Conservation (phyloP, 2,888 invertebrate species). For the Leucania comma region DNA sequence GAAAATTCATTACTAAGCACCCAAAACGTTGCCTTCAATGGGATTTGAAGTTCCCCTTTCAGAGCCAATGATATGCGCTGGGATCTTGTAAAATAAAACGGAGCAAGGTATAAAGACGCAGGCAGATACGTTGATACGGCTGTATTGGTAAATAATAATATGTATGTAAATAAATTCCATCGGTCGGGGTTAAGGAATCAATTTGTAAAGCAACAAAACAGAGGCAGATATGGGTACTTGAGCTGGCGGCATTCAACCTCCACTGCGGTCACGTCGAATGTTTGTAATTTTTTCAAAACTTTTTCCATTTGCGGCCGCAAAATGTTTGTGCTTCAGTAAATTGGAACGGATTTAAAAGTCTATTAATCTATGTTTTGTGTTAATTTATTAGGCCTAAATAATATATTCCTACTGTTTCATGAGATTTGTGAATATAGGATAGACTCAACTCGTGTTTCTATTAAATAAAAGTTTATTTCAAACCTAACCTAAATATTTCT, state of each 20-base stretch:
- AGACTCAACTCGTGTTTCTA: too few relatives aligned
- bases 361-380: slow-evolving; percentile 47
- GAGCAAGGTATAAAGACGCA: slow-evolving; percentile 54
- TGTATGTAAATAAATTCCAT: slow-evolving; percentile 63
- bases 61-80: slow-evolving; percentile 33
- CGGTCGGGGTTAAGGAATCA: slow-evolving; percentile 59
- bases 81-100: slow-evolving; percentile 61
- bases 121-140: slow-evolving; percentile 47
- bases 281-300: slow-evolving; percentile 55
- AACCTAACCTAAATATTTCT: too few relatives aligned
- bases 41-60: slow-evolving; percentile 42
- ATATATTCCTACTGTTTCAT: slow-evolving; percentile 1
- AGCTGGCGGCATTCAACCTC: slow-evolving; percentile 42
- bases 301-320: slow-evolving; percentile 52
- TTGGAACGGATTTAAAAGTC: slow-evolving; percentile 50
- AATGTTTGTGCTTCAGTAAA: slow-evolving; percentile 53
- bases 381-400: not conserved
- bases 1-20: slow-evolving; percentile 31
- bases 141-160: slow-evolving; percentile 60
- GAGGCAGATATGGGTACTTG: slow-evolving; percentile 36
- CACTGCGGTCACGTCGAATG: slow-evolving; percentile 40
- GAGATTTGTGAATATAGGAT: not conserved
- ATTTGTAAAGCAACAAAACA: slow-evolving; percentile 60
- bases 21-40: slow-evolving; percentile 27
- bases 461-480: too few relatives aligned